Evolutionary conservation across 2,888 invertebrate genomes (phyloP), one percentile per base, ranked within the genome.

Genomic region (Eupelmus urozonus): DNA sequence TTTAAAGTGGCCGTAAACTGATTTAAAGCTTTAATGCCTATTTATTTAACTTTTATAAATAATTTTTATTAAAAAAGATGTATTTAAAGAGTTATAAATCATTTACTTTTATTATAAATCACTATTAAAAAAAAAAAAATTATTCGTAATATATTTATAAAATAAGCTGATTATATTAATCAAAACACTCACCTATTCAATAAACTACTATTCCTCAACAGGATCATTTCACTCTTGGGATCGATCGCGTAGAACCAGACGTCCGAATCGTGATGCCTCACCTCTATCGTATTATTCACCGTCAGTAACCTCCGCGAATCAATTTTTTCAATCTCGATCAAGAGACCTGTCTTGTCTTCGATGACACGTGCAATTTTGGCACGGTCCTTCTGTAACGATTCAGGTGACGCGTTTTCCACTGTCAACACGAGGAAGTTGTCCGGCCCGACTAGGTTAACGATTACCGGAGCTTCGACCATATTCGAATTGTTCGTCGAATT

Each of bases 211-310:
- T 96, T 96, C 62, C 95, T 92, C 0, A 92, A 91, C 51, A 97
- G 89, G 82, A 97, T 95, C 66, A 91, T 91, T 81, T 96, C 96
- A 0, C 93, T 94, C 70, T 91, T 92, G 0, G 97, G 96, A 90
- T 97, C 96, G 1, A 97, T 91, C 0, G 95, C 92, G 85, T 97
- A 97, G 88, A 97, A 93, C 96, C 96, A 97, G 5, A 97, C 93
- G 84, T 97, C 97, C 0, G 96, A 96, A 7, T 95, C 96, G 5
- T 92, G 92, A 0, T 93, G 91, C 77, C 92, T 93, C 45, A 90
- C 90, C 83, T 94, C 94, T 23, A 96, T 88, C 0, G 95, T 95
- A 3, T 95, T 94, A 87, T 96, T 96, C 66, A 93, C 93, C 13
- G 93, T 93, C 11, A 95, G 87, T 82, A 92, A 94, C 86, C 95